Evolutionary conservation across 2,113 vertebrate species (phyloP), one percentile per base, ranked within the genome.

Genomic region (Solea senegalensis): DNA sequence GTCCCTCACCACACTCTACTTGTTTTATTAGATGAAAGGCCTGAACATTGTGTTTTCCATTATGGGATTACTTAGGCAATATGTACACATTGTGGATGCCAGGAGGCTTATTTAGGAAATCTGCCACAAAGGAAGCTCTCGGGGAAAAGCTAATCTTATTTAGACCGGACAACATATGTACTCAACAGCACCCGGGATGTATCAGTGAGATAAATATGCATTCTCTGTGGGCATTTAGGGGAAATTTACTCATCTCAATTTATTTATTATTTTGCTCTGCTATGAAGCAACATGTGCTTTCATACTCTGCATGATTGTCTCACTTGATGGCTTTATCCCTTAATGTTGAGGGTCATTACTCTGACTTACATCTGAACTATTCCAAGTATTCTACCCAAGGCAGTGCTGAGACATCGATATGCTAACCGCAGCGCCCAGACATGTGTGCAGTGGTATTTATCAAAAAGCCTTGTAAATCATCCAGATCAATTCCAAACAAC

Each of bases 21-120:
- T 40, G 46, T 46, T 72, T 60, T 80, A 81, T 77, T 74, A 78
- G 43, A 72, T 0, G 1, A 21, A 60, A 76, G 74, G 66, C 53
- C 76, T 70, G 66, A 77, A 76, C 74, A 78, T 78, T 76, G 66
- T 69, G 64, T 87, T 80, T 63, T 57, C 74, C 76, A 77, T 86
- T 70, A 89, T 81, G 84, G 77, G 76, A 87, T 87, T 81, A 81
- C 72, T 80, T 72, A 73, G 70, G 65, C 77, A 83, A 82, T 83
- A 84, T 84, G 74, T 80, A 70, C 56, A 71, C 54, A 60, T 51
- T 74, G 66, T 71, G 74, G 69, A 76, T 86, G 75, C 82, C 76
- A 75, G 84, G 65, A 81, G 80, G 84, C 77, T 62, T 83, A 79
- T 85, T 74, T 65, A 50, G 58, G 11, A 62, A 84, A 74, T 77